These are phyloP conservation scores for Tachina fera DNA, from an alignment of 2,888 invertebrate species.

Conservation along the genomic window DNA sequence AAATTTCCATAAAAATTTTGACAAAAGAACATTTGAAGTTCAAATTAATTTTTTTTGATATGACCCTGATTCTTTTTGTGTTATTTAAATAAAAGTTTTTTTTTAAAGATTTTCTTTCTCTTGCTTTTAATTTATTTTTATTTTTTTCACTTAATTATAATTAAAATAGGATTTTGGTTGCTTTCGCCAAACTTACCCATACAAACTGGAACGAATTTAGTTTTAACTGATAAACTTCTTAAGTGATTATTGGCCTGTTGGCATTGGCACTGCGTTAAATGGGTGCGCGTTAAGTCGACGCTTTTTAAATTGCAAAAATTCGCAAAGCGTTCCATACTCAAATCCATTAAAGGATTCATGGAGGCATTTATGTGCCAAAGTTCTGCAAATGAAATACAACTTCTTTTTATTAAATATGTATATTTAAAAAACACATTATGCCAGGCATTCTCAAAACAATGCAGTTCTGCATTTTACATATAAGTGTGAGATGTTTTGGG, in stretches of 20 bases:
- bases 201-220: constrained; percentile 79
- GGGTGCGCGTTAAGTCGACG: constrained; percentile 84
- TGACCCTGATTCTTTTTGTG: no score
- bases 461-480: no score
- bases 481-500: no score
- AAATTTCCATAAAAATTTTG: no score
- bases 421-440: not conserved
- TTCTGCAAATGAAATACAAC: constrained; percentile 76
- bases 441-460: no score
- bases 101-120: no score
- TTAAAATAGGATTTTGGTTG: not conserved
- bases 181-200: constrained; percentile 75
- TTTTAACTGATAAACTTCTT: constrained; percentile 76
- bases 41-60: no score
- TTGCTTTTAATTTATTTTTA: no score
- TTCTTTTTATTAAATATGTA: not conserved
- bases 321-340: constrained; percentile 84
- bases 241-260: constrained; percentile 80
- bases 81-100: no score
- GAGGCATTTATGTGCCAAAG: constrained; percentile 86
- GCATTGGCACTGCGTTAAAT: constrained; percentile 78
- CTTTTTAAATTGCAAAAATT: constrained; percentile 86
- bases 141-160: no score
- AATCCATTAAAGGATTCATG: constrained; percentile 84
- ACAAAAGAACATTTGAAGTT: no score